Conservation (phyloP, 2,113 vertebrate species). For the Cryptomyrus ogoouensis region DNA sequence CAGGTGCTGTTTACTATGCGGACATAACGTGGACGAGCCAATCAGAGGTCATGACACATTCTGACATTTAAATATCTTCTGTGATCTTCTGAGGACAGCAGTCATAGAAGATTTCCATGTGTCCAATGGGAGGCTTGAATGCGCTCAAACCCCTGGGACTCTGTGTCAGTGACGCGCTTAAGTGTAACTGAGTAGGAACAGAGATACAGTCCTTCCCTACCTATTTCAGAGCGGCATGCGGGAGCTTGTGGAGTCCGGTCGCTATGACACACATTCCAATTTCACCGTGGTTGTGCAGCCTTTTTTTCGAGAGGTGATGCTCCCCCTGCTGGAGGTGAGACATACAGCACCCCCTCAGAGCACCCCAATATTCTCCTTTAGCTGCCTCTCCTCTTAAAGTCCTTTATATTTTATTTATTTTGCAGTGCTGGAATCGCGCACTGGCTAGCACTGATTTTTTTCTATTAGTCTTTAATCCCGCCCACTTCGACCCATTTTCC, state of each 20-base stretch:
- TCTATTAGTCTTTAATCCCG: background rate
- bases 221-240: slow-evolving; percentile 55
- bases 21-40: background rate
- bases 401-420: background rate
- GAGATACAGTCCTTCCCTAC: background rate
- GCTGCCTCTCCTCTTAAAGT: background rate
- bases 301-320: slow-evolving; percentile 45
- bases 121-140: background rate
- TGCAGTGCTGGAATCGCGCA: background rate
- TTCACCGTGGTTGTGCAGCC: slow-evolving; percentile 68
- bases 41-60: background rate
- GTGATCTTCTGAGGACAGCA: background rate
- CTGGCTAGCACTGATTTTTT: background rate
- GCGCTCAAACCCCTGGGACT: background rate
- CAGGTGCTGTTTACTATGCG: slow-evolving; percentile 58
- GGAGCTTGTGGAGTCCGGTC: slow-evolving; percentile 56
- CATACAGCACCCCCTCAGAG: background rate
- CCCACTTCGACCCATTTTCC: background rate
- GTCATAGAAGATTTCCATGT: background rate
- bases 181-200: background rate
- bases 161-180: background rate
- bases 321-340: slow-evolving; percentile 51
- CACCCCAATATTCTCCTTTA: background rate
- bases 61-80: slow-evolving; percentile 1
- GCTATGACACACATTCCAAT: slow-evolving; percentile 53